Base-by-base conservation (phyloP, 1,140 invertebrate genomes). In the Drosophila nasuta region DNA sequence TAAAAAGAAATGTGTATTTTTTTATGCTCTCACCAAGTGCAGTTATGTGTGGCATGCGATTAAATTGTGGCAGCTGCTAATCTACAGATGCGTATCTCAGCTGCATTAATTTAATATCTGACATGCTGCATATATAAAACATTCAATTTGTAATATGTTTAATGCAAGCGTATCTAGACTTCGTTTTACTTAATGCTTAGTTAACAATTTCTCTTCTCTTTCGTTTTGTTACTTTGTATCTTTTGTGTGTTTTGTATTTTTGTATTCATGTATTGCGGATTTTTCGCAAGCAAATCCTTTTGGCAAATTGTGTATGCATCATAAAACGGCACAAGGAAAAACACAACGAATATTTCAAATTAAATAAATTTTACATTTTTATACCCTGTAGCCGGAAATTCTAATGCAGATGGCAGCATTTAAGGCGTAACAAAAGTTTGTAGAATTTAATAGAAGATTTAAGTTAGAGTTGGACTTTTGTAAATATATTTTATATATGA, bases 321-420 rank as follows among this genome's bases (percentile, higher is more conserved):
- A 81, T 79, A 67, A 65, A 76, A 68, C 68, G 51, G 6, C 62
- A 33, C 41, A 65, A 56, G 69, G 51, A 72, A 80, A 63, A 73
- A 71, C 62, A 66, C 59, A 58, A 86, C 63, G 58, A 73, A 77
- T 41, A 73, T 73, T 81, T 78, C 57, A 67, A 81, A 79, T 85
- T 85, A 77, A 81, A 85, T 85, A 85, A 76, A 81, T 78, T 86
- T 78, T 62, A 81, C 67, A 78, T 72, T 81, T 85, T 81, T 81
- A 71, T 79, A 51, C 81, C 25, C 81, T 65, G 28, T 20, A 25
- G 11, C 10, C 5, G 1, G 10, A 15, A 35, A 8, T 4, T 17
- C 11, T 8, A 64, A 25, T 13, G 4, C 6, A 25, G 13, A 0
- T 0, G 15, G 7, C 5, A 35, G n/a, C 13, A 41, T n/a, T 45